Conservation (phyloP, 2,888 invertebrate genomes). For the Brachyopa scutellaris region DNA sequence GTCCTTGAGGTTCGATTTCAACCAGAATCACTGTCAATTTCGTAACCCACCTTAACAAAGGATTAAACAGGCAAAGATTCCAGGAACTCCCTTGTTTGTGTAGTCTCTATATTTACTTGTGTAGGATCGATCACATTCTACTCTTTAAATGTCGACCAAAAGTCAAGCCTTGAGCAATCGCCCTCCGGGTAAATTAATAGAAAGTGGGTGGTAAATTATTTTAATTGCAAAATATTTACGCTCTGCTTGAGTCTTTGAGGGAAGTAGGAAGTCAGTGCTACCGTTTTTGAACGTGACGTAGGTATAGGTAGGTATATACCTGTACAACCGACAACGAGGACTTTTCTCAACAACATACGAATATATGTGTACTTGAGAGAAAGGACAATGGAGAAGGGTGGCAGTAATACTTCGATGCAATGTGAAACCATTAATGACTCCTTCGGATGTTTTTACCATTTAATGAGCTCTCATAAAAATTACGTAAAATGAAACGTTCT, state of each 20-base stretch:
- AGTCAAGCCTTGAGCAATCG: neutral
- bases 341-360: too few relatives aligned
- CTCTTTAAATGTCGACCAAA: neutral
- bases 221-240: conserved; percentile 64
- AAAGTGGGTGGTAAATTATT: conserved; percentile 41
- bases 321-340: too few relatives aligned
- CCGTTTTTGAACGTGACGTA: neutral
- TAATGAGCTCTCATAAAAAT: conserved; percentile 58
- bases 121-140: conserved; percentile 8
- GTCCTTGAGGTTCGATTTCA: conserved; percentile 1
- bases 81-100: neutral
- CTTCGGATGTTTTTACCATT: conserved; percentile 52
- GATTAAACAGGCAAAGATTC: neutral
- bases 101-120: neutral
- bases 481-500: conserved; percentile 28
- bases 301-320: too few relatives aligned
- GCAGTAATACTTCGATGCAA: too few relatives aligned
- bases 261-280: neutral
- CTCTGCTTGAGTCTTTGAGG: conserved; percentile 11
- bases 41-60: conserved; percentile 23
- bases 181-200: conserved; percentile 23
- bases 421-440: conserved; percentile 51
- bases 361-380: too few relatives aligned
- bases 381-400: conserved; percentile 20
- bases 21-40: conserved; percentile 31